These are phyloP conservation scores for Noctua janthina DNA, from an alignment of 2,888 invertebrate species.

Conservation along the genomic window DNA sequence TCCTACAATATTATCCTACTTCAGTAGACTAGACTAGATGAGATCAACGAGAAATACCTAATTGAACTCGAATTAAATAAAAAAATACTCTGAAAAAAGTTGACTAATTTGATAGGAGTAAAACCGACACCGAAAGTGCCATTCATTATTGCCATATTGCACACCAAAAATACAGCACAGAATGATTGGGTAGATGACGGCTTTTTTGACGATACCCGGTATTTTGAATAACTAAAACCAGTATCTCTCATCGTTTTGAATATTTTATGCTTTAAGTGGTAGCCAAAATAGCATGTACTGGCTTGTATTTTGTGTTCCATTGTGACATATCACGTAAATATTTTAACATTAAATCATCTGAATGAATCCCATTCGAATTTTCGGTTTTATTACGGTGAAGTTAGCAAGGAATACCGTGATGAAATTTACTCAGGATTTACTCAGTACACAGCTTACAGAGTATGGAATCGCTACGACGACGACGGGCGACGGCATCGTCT, in stretches of 20 bases:
- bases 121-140: background rate
- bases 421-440: conserved; percentile 1
- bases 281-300: background rate
- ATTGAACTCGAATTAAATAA: background rate
- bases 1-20: background rate
- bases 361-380: background rate
- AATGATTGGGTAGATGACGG: background rate
- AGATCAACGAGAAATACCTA: background rate
- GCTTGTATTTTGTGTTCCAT: background rate
- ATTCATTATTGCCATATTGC: background rate
- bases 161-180: background rate
- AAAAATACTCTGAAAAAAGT: background rate
- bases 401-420: background rate
- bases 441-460: background rate
- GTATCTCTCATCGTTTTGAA: background rate
- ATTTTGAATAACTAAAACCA: background rate
- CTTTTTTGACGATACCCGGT: background rate
- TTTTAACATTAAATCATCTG: background rate
- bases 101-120: background rate
- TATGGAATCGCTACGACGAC: background rate
- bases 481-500: background rate
- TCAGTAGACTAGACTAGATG: background rate
- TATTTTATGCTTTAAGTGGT: background rate
- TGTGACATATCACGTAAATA: conserved; percentile 3
- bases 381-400: background rate